Evolutionary conservation across 2,113 vertebrate genomes (phyloP), one percentile per base, ranked within the genome.

Genomic region (Macrotis lagotis): DNA sequence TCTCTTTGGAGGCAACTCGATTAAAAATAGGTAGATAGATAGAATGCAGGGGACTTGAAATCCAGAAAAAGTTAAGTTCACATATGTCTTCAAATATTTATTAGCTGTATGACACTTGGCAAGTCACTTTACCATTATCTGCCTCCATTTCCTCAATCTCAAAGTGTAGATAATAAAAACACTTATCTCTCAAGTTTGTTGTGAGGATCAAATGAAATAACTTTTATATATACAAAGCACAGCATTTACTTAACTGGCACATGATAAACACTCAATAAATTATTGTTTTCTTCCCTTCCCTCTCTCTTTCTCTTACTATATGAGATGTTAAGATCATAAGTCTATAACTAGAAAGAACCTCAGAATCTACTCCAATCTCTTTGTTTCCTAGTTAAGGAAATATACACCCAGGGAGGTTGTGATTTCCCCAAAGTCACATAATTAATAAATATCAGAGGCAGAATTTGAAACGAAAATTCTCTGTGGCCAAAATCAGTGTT

Each of bases 331-430:
- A 37, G 55, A 66, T 55, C 53, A 55, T 59, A 59, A 59, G 11
- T 59, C 28, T 59, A 59, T 31, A 59, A 0, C 26, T 28, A 59
- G 25, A 53, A 53, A 8, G 53, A 59, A 59, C 53, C 25, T 53
- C 25, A 55, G 8, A 55, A 55, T 51, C 53, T 55, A 55, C 53
- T 28, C 28, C 10, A 28, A 59, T 59, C 53, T 91, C 93, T 8
- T 14, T 22, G 7, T 92, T 44, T 96, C 59, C 94, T 95, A 89
- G 59, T 37, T 91, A 11, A 37, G 89, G 47, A 92, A 94, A 50
- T 88, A 48, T 74, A 83, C 0, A 52, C 48, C 51, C 74, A 11
- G 2, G 90, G 14, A 83, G 14, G 9, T 7, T 74, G 91, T 11
- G 59, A 50, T 37, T 91, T 96, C 28, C 26, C 31, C 4, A 0